phyloP scores from a whole-genome alignment of 2,113 vertebrate genomes.

The Sciurus niger region DNA sequence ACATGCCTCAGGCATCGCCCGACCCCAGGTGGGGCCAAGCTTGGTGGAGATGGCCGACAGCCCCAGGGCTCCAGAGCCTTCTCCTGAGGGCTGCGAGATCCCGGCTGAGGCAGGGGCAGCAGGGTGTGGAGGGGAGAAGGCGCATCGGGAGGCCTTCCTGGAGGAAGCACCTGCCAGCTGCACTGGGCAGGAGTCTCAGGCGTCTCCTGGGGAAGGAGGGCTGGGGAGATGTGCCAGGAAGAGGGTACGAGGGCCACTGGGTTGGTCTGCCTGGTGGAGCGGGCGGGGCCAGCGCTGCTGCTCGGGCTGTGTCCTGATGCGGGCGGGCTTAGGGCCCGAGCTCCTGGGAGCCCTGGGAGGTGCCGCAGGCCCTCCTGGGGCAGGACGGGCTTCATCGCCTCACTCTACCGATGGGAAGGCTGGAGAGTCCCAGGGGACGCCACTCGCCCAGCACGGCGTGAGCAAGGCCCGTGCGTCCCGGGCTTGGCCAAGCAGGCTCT shows the following conservation, averaged over 20 bases:
- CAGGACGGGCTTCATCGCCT: not conserved
- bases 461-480: rapidly evolving
- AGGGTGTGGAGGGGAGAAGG: not conserved
- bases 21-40: not conserved
- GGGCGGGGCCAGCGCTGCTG: rapidly evolving
- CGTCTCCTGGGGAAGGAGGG: not conserved
- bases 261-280: not conserved
- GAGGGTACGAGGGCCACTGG: not conserved
- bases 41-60: too few relatives aligned
- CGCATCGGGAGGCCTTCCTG: not conserved
- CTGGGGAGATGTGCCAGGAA: too few relatives aligned
- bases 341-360: not conserved
- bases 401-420: not conserved
- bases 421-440: too few relatives aligned
- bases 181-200: not conserved
- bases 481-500: rapidly evolving
- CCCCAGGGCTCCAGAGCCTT: not conserved
- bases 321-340: too few relatives aligned
- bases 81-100: not conserved
- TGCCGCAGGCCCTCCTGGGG: not conserved
- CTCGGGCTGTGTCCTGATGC: too few relatives aligned
- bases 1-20: rapidly evolving
- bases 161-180: not conserved
- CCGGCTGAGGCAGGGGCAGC: not conserved
- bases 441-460: too few relatives aligned